These are phyloP conservation scores for Pocillopora meandrina DNA, from an alignment of 92 coral and sea anemone species.

Conservation along the genomic window DNA sequence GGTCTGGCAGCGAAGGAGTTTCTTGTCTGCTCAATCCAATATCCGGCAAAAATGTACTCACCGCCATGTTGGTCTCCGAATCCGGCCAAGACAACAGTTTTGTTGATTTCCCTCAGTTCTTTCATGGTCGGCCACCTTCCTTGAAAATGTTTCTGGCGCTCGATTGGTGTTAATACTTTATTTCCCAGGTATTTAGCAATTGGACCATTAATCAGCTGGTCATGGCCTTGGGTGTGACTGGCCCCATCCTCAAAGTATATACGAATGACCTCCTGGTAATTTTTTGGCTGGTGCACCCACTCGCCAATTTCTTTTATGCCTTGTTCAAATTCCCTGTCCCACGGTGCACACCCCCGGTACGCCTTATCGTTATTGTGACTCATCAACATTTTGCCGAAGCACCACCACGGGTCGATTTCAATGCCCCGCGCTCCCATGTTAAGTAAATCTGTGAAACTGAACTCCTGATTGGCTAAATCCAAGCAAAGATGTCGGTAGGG, in stretches of 20 bases:
- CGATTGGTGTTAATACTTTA: conserved; percentile 79
- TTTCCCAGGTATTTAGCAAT: conserved; percentile 66
- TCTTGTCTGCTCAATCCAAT: conserved; percentile 72
- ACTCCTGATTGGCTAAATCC: conserved; percentile 88
- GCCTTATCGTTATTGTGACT: conserved; percentile 75
- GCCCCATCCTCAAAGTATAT: conserved; percentile 83
- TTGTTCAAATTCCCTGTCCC: conserved; percentile 80
- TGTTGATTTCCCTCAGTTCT: conserved; percentile 63
- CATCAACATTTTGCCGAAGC: conserved; percentile 84
- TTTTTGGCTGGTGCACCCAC: conserved; percentile 73
- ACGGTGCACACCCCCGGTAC: conserved; percentile 82
- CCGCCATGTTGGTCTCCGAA: conserved; percentile 69
- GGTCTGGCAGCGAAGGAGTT: conserved; percentile 51
- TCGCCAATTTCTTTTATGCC: conserved; percentile 87
- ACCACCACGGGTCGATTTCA: conserved; percentile 94
- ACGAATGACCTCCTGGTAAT: conserved; percentile 72
- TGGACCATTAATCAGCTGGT: conserved; percentile 75
- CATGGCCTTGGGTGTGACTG: conserved; percentile 81
- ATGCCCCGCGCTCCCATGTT: conserved; percentile 85
- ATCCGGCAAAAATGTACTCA: conserved; percentile 54
- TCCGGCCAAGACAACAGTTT: conserved; percentile 71
- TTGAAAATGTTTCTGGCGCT: conserved; percentile 54
- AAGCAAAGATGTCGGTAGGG: conserved; percentile 72
- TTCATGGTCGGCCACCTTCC: conserved; percentile 78
- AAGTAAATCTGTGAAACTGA: conserved; percentile 79